Evolutionary conservation across 2,113 vertebrate species (phyloP).

Genomic region (Corapipo altera): DNA sequence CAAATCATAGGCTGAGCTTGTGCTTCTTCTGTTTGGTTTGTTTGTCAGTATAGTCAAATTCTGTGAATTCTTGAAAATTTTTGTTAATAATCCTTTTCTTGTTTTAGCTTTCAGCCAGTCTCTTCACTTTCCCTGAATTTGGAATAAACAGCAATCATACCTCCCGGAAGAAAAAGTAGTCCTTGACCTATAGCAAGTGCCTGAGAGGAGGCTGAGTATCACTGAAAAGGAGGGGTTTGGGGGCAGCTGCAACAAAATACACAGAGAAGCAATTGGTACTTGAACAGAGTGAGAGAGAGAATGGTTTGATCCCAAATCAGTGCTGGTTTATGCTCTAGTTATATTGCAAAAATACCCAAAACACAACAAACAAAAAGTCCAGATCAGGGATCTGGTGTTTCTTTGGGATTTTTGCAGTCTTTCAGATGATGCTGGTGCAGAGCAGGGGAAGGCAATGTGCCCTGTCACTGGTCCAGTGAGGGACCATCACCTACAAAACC

Average conservation of each 20-base stretch:
- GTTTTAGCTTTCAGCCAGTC: not conserved
- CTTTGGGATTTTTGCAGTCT: not conserved
- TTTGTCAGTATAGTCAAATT: not conserved
- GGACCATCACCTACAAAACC: not conserved
- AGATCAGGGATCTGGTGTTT: not conserved
- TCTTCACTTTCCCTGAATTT: not conserved
- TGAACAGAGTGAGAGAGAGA: not conserved
- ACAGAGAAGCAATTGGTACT: not conserved
- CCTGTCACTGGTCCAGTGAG: not conserved
- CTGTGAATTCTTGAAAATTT: not conserved
- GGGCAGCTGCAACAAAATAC: no score
- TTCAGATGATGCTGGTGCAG: accelerated
- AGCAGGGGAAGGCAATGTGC: not conserved
- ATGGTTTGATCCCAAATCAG: not conserved
- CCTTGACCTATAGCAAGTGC: not conserved
- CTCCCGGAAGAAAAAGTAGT: not conserved
- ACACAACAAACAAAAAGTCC: not conserved
- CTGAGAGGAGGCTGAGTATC: not conserved
- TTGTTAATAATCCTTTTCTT: not conserved
- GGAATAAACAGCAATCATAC: not conserved
- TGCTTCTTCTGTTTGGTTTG: not conserved
- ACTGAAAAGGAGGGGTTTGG: not conserved
- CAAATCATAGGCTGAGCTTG: not conserved
- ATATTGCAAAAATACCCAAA: not conserved
- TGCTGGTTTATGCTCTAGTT: not conserved